These are phyloP conservation scores for Halcyon chelicuti DNA, from an alignment of 2,797 vertebrate species.

Conservation along the genomic window DNA sequence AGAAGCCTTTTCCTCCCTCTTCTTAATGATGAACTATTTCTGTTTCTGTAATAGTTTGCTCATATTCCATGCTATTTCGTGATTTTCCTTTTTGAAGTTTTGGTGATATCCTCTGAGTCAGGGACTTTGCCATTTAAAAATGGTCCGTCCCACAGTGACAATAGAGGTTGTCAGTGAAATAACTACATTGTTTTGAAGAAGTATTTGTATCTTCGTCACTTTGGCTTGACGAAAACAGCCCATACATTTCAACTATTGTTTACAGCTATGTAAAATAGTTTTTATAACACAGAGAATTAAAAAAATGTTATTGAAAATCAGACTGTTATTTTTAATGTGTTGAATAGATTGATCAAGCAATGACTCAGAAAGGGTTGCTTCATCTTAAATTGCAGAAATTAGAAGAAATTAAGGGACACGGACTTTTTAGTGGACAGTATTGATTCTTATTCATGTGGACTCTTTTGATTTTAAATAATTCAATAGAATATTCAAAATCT, in stretches of 20 bases:
- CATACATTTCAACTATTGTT: background rate
- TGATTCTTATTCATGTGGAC: background rate
- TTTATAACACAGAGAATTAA: background rate
- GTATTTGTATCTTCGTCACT: background rate
- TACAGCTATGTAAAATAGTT: background rate
- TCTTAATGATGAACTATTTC: background rate
- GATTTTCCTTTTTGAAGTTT: background rate
- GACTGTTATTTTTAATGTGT: background rate
- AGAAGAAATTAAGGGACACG: background rate
- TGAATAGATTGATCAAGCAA: background rate
- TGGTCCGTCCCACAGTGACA: background rate
- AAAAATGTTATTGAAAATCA: background rate
- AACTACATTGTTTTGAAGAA: background rate
- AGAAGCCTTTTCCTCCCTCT: background rate
- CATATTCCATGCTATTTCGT: background rate
- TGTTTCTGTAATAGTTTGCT: background rate
- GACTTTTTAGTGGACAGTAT: background rate
- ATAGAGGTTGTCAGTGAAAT: background rate
- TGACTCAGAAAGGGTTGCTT: background rate
- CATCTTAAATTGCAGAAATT: background rate
- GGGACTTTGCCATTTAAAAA: background rate
- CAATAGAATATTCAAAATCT: background rate
- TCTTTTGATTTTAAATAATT: background rate
- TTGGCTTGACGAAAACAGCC: background rate
- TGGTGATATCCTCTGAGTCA: background rate